These are phyloP conservation scores for Porites evermanni DNA, from an alignment of 92 coral and sea anemone species.

Conservation along the genomic window DNA sequence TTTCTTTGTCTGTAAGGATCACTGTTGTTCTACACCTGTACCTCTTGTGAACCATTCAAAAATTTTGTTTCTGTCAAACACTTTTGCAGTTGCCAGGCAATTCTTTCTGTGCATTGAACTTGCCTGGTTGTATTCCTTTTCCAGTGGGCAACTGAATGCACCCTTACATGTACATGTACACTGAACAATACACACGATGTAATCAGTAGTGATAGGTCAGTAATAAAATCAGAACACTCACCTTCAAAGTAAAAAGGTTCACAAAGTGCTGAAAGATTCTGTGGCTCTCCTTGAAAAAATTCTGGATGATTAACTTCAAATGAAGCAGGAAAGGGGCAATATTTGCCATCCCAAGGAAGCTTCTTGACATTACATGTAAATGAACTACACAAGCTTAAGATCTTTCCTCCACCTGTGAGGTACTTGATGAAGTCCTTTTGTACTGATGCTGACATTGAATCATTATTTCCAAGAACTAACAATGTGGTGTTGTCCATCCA, in stretches of 20 bases:
- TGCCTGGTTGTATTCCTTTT: too few species aligned
- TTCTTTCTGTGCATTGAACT: too few species aligned
- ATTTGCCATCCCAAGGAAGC: slow-evolving; percentile 16
- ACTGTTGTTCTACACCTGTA: too few species aligned
- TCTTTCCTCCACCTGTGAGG: slow-evolving; percentile 76
- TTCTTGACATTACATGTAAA: slow-evolving; percentile 29
- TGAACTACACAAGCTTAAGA: slow-evolving; percentile 67
- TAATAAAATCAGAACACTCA: background rate
- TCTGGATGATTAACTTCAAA: background rate
- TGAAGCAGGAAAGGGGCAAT: slow-evolving; percentile 3
- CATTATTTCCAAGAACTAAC: slow-evolving; percentile 65
- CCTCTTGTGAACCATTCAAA: too few species aligned
- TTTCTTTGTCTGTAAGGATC: too few species aligned
- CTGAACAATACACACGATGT: too few species aligned
- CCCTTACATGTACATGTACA: too few species aligned
- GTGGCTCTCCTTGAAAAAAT: background rate
- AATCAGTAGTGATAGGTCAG: background rate
- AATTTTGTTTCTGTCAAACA: too few species aligned
- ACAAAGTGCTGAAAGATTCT: slow-evolving; percentile 22
- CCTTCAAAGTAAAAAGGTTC: slow-evolving; percentile 72
- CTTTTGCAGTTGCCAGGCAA: too few species aligned
- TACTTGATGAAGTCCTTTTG: slow-evolving; percentile 54
- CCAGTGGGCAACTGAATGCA: too few species aligned
- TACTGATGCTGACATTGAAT: slow-evolving; percentile 36
- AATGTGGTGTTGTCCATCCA: slow-evolving; percentile 90